Evolutionary conservation across 2,113 vertebrate genomes (phyloP), one percentile per base, ranked within the genome.

Genomic region (Nannobrachium achirus): DNA sequence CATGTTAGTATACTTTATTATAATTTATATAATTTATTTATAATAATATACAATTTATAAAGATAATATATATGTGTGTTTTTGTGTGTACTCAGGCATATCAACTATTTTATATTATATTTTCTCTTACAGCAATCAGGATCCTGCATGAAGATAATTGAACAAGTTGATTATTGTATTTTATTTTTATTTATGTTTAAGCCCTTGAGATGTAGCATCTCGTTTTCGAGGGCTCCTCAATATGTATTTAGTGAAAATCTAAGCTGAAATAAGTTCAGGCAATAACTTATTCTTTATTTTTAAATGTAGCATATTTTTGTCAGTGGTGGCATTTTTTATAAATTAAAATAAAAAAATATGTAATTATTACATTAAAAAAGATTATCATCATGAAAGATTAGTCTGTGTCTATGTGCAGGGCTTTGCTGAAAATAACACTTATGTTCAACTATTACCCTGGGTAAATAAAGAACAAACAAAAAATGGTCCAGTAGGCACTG

Each of bases 131-230:
- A 89, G 84, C 71, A 40, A 58, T 57, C 56, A 38, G 46, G 65
- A 78, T 70, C 73, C 71, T 45, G 62, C 45, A 56, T 81, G 69
- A 88, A 25, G 40, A 79, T 4, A 62, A 55, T 44, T 52, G 39
- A 16, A 38, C 44, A 33, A 67, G 58, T 57, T 49, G n/a, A 48
- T 48, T 48, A 48, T 2, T 33, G 3, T 33, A 33, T 33, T 33
- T 33, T 33, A 33, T 33, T 33, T 33, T 33, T 33, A 3, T 33
- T 33, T 33, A 33, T 33, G 3, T 33, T 33, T 33, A 33, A 33
- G 25, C 25, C 25, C 25, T 25, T 25, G 4, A 25, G 20, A 25
- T 25, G 20, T 4, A 25, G 20, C 4, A 25, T 25, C 20, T 25
- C 20, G 6, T 33, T 33, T 33, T 33, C 6, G 25, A 33, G 25